phyloP scores from a whole-genome alignment of 2,113 vertebrate species.

The western clawed frog (Xenopus tropicalis) region DNA sequence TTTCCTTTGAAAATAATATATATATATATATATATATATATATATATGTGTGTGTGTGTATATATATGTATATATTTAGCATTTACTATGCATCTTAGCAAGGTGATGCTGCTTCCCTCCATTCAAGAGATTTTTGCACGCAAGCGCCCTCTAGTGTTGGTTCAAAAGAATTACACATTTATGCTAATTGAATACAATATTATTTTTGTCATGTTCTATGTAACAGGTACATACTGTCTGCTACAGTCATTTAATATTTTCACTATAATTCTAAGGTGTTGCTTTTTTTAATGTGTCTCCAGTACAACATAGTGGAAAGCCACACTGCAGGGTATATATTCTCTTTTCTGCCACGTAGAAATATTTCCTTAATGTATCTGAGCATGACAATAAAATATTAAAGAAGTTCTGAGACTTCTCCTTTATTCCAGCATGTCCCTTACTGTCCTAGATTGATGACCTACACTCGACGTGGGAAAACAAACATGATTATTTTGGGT shows the following conservation, averaged over 20 bases:
- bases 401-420: background rate
- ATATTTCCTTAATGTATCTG: background rate
- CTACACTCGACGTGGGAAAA: constrained; percentile 23
- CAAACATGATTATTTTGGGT: constrained; percentile 47
- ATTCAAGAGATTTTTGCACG: constrained; percentile 1
- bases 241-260: background rate
- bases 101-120: too few species aligned
- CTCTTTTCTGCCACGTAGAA: background rate
- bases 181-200: too few species aligned
- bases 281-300: too few species aligned
- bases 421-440: background rate
- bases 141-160: constrained; percentile 20
- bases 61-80: too few species aligned
- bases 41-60: too few species aligned
- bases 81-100: too few species aligned
- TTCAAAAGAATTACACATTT: too few species aligned
- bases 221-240: background rate
- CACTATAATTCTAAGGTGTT: background rate
- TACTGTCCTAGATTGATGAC: constrained; percentile 34
- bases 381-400: background rate
- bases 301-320: too few species aligned
- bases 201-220: background rate
- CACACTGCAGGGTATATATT: too few species aligned
- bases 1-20: too few species aligned
- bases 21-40: too few species aligned